These are phyloP conservation scores for Elegia similella DNA, from an alignment of 2,888 invertebrate species.

Conservation along the genomic window DNA sequence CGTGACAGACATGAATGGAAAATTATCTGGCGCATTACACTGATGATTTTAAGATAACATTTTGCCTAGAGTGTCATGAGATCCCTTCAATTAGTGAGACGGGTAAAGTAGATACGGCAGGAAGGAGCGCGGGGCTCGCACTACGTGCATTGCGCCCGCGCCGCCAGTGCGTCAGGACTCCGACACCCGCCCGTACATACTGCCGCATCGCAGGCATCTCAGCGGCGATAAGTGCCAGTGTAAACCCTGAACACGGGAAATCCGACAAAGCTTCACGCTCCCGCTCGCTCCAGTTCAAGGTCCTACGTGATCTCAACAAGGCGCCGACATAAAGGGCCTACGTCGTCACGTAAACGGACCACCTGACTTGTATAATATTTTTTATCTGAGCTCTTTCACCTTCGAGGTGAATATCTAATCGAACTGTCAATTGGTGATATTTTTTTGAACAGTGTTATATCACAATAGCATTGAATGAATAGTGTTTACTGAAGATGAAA, in stretches of 20 bases:
- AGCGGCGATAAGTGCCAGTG: slow-evolving; percentile 45
- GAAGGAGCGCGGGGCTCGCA: slow-evolving; percentile 40
- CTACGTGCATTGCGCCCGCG: slow-evolving; percentile 34
- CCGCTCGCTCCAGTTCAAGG: slow-evolving; percentile 56
- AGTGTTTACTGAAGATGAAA: slow-evolving; percentile 58
- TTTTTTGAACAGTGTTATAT: slow-evolving; percentile 17
- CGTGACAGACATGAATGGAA: slow-evolving; percentile 15
- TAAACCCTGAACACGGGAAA: slow-evolving; percentile 46
- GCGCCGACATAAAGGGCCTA: slow-evolving; percentile 64
- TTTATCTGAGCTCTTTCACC: slow-evolving; percentile 67
- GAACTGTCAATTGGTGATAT: slow-evolving; percentile 32
- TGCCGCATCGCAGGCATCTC: slow-evolving; percentile 18
- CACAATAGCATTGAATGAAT: slow-evolving; percentile 27
- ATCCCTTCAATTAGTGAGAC: slow-evolving; percentile 63
- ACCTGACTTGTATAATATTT: slow-evolving; percentile 55
- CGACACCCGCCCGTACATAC: slow-evolving; percentile 37
- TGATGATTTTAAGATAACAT: slow-evolving; percentile 50
- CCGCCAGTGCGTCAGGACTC: slow-evolving; percentile 53
- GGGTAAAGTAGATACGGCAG: slow-evolving; percentile 39
- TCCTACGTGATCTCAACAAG: slow-evolving; percentile 58
- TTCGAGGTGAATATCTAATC: slow-evolving; percentile 72
- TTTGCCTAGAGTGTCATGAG: slow-evolving; percentile 37
- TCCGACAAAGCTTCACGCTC: slow-evolving; percentile 28
- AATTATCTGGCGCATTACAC: slow-evolving; percentile 36
- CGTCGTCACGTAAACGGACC: slow-evolving; percentile 56